phyloP scores from a whole-genome alignment of 2,113 vertebrate genomes.

The Oplegnathus fasciatus region DNA sequence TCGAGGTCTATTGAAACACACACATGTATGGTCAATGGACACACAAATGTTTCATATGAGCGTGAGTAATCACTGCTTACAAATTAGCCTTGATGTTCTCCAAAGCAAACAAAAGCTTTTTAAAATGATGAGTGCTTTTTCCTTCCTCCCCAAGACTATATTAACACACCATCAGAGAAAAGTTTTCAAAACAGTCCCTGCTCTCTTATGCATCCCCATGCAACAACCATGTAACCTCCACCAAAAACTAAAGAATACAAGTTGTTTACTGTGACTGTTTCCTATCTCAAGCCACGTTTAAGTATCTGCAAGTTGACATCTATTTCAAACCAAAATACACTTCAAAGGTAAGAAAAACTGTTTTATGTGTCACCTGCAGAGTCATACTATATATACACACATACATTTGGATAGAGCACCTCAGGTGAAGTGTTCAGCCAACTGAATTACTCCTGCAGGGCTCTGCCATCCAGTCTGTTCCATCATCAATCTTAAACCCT shows the following conservation, averaged over 20 bases:
- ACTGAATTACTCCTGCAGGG: slow-evolving; percentile 21
- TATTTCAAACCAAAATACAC: not conserved
- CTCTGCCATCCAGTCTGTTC: not conserved
- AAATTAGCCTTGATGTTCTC: slow-evolving; percentile 15
- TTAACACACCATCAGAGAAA: slow-evolving; percentile 9
- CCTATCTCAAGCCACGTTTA: not conserved
- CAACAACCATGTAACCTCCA: not conserved
- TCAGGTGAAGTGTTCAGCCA: slow-evolving; percentile 6
- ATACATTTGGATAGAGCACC: slow-evolving; percentile 10
- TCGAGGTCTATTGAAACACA: slow-evolving; percentile 53
- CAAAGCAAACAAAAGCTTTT: not conserved
- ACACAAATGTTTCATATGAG: not conserved
- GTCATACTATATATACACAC: slow-evolving; percentile 3
- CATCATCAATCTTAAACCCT: slow-evolving; percentile 15
- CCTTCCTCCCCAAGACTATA: not conserved
- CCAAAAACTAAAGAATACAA: not conserved
- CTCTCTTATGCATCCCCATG: not conserved
- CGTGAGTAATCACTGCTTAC: not conserved
- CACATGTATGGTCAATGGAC: not conserved
- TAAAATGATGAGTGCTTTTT: not conserved
- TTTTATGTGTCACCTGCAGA: slow-evolving; percentile 1
- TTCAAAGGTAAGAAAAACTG: not conserved
- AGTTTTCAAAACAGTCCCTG: not conserved
- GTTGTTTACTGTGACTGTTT: not conserved
- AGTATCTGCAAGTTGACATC: slow-evolving; percentile 3